Evolutionary conservation across 2,113 vertebrate species (phyloP), one percentile per base, ranked within the genome.

Genomic region (Phycodurus eques): DNA sequence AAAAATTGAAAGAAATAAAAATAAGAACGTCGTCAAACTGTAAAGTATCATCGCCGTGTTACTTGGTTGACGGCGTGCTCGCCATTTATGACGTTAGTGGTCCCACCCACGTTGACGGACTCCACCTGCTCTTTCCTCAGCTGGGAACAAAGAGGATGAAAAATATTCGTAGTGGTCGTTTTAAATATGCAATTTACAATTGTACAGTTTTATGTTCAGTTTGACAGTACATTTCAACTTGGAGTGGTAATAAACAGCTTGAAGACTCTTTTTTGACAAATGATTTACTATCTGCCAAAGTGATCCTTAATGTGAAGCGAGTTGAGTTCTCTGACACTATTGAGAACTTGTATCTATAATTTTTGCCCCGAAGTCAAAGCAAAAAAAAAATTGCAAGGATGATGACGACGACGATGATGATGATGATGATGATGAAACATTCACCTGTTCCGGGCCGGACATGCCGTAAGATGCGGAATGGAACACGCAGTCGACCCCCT

Each of bases 381-480:
- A 39, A 39, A 39, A 39, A 39, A 39, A 39, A 39, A 39, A 20
- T 15, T 14, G 12, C 1, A 15, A 13, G 4, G 46, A 47, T 47
- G 44, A 46, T 46, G 44, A 46, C 39, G 61, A 63, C 39, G 33
- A 44, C 27, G 20, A 67, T 22, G 63, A 17, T 9, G 46, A 47
- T 47, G 44, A 46, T 46, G 44, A 46, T 42, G 61, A 5, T 13
- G 27, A 20, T 53, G 47, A 31, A 9, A 70, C 7, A 43, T 13
- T 70, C 15, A 95, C 97, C 93, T 96, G 96, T 60, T 98, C 96
- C 56, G 92, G 87, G 65, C 95, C 96, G 0, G 95, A 95, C 94
- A 98, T 95, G 71, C 96, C 97, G 4, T 94, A 96, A 59, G 96
- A 95, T 1, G 96, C 96, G 3, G 92, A 90, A n/a, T 98, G 97